phyloP scores from a whole-genome alignment of 2,888 invertebrate genomes.

The Platypus cylindrus region DNA sequence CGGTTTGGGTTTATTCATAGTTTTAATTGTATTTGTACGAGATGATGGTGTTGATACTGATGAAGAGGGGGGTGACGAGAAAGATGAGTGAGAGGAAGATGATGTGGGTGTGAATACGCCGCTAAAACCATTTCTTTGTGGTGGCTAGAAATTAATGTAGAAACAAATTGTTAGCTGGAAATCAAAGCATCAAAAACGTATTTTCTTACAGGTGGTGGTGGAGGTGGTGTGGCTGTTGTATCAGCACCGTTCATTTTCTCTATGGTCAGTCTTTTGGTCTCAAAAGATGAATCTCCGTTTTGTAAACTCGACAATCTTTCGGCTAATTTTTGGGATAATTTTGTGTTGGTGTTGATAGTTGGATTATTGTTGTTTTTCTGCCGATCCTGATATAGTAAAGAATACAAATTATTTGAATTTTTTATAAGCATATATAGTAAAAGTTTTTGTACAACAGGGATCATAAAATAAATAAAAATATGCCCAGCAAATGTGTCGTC shows the following conservation, averaged over 20 bases:
- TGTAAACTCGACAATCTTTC: constrained; percentile 24
- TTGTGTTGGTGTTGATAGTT: constrained; percentile 21
- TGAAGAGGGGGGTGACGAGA: constrained; percentile 7
- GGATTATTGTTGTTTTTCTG: constrained; percentile 22
- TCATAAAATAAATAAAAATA: no score
- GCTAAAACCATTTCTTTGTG: constrained; percentile 15
- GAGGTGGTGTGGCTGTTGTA: constrained; percentile 38
- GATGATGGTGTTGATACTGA: constrained; percentile 9
- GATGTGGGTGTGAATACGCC: no score
- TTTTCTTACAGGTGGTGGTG: constrained; percentile 47
- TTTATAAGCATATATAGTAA: no score
- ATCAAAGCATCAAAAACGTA: background rate
- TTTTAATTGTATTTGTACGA: constrained; percentile 20
- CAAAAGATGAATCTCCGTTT: constrained; percentile 4
- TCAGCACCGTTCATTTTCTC: constrained; percentile 24
- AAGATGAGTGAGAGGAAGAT: constrained; percentile 3
- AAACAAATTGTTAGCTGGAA: background rate
- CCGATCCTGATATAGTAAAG: constrained; percentile 32
- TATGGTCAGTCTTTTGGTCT: constrained; percentile 20
- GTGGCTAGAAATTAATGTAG: constrained; percentile 17
- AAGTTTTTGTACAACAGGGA: no score
- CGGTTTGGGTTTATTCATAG: constrained; percentile 21
- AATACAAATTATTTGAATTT: no score
- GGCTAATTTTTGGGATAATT: constrained; percentile 26
- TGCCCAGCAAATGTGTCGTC: no score